phyloP scores from a whole-genome alignment of 2,113 vertebrate genomes.

The Hippocampus guttulatus region DNA sequence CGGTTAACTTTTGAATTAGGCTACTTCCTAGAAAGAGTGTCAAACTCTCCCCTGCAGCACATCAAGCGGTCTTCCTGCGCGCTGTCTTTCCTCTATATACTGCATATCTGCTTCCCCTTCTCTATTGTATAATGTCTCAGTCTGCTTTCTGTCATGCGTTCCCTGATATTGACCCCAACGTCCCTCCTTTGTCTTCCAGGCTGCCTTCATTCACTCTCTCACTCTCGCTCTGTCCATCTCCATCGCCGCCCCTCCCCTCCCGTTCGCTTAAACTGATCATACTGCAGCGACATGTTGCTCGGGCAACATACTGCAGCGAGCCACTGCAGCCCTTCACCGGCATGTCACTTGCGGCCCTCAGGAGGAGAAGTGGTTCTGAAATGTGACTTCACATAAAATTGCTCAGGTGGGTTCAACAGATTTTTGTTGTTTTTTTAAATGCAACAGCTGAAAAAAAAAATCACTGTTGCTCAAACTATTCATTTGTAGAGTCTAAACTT shows the following conservation, averaged over 20 bases:
- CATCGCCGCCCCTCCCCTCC: conserved; percentile 47
- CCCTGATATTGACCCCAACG: conserved; percentile 25
- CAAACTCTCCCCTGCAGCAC: conserved; percentile 54
- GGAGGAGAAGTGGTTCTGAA: conserved; percentile 23
- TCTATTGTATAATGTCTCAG: conserved; percentile 29
- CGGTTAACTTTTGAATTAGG: conserved; percentile 32
- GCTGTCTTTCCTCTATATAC: conserved; percentile 22
- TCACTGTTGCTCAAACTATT: background rate
- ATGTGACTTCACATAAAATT: conserved; percentile 12
- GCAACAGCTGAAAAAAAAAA: background rate
- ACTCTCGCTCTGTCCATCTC: conserved; percentile 36
- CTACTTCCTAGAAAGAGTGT: conserved; percentile 52
- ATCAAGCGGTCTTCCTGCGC: conserved; percentile 35
- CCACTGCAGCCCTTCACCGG: conserved; percentile 57
- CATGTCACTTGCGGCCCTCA: conserved; percentile 50
- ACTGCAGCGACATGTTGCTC: conserved; percentile 60
- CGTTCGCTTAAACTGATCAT: conserved; percentile 62
- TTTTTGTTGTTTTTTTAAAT: background rate
- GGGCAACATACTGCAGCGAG: conserved; percentile 64
- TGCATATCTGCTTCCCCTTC: conserved; percentile 24
- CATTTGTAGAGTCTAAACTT: background rate
- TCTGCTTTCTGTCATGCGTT: conserved; percentile 58
- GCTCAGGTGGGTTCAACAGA: background rate
- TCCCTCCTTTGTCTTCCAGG: conserved; percentile 27
- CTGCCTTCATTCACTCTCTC: conserved; percentile 37